Conservation (phyloP, 2,797 vertebrate species). For the Borostomias antarcticus region DNA sequence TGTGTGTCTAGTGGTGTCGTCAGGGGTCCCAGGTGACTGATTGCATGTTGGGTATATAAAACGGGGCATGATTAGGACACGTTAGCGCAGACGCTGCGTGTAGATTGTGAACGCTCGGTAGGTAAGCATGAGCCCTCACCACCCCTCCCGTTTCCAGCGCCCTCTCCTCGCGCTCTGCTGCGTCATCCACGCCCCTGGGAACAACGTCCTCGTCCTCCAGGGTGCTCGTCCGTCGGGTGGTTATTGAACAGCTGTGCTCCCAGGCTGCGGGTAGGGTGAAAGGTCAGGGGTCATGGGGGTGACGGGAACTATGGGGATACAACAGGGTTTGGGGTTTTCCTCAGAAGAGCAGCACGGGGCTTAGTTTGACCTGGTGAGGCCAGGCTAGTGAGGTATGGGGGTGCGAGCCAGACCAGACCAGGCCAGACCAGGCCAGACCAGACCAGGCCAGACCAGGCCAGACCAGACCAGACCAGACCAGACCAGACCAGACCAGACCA, state of each 20-base stretch:
- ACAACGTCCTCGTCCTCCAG: constrained; percentile 14
- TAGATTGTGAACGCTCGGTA: background rate
- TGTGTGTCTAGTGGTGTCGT: constrained; percentile 38
- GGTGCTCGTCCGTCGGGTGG: constrained; percentile 11
- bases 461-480: too few species aligned
- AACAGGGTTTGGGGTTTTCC: constrained; percentile 1
- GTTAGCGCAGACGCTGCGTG: constrained; percentile 15
- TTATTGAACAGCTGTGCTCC: constrained; percentile 6
- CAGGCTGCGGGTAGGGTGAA: constrained; percentile 9
- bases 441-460: too few species aligned
- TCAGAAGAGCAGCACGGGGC: constrained; percentile 8
- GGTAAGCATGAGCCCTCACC: background rate
- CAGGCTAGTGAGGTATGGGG: constrained; percentile 18
- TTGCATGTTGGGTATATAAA: constrained; percentile 12
- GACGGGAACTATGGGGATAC: constrained; percentile 4
- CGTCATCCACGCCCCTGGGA: background rate
- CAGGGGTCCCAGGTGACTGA: constrained; percentile 30
- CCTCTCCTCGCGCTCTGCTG: constrained; percentile 9
- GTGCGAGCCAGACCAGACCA: constrained; percentile 42
- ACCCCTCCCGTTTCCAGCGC: constrained; percentile 7
- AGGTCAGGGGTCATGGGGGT: constrained; percentile 23
- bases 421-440: too few species aligned
- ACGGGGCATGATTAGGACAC: constrained; percentile 5
- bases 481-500: too few species aligned
- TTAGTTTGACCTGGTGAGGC: constrained; percentile 8